phyloP scores from a whole-genome alignment of 2,888 invertebrate genomes.

The Tenthredo mesomela region DNA sequence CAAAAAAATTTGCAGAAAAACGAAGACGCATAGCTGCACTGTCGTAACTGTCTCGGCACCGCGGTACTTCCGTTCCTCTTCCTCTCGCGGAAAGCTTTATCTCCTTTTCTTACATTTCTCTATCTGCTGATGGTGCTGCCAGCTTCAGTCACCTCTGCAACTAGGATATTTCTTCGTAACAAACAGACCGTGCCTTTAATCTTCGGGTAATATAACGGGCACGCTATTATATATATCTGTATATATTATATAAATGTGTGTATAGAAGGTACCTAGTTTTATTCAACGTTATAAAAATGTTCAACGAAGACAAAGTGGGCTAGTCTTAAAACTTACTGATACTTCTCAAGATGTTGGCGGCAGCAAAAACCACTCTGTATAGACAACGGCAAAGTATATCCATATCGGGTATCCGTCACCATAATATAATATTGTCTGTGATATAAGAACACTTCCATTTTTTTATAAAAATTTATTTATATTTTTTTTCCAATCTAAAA shows the following conservation, averaged over 20 bases:
- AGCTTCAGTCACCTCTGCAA: conserved; percentile 3
- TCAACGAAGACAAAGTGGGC: neutral
- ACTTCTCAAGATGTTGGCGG: conserved; percentile 67
- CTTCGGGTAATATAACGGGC: conserved; percentile 4
- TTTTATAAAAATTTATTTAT: neutral
- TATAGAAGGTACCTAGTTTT: neutral
- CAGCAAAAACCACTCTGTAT: conserved; percentile 67
- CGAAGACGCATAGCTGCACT: conserved; percentile 32
- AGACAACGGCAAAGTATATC: conserved; percentile 70
- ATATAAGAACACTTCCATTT: conserved; percentile 9
- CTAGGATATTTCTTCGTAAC: neutral
- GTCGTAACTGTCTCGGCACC: conserved; percentile 4
- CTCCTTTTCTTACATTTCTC: neutral
- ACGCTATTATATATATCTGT: neutral
- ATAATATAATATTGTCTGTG: conserved; percentile 67
- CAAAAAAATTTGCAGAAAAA: neutral
- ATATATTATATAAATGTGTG: too few species aligned
- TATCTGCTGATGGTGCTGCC: neutral
- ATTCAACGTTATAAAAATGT: neutral
- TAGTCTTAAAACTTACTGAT: conserved; percentile 68
- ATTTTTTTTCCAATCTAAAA: neutral
- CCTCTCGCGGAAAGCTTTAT: conserved; percentile 3
- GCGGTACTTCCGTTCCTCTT: conserved; percentile 25
- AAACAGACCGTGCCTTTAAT: conserved; percentile 34
- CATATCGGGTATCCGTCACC: conserved; percentile 67